phyloP scores from a whole-genome alignment of 2,888 invertebrate species.

The Dryadula phaetusa region DNA sequence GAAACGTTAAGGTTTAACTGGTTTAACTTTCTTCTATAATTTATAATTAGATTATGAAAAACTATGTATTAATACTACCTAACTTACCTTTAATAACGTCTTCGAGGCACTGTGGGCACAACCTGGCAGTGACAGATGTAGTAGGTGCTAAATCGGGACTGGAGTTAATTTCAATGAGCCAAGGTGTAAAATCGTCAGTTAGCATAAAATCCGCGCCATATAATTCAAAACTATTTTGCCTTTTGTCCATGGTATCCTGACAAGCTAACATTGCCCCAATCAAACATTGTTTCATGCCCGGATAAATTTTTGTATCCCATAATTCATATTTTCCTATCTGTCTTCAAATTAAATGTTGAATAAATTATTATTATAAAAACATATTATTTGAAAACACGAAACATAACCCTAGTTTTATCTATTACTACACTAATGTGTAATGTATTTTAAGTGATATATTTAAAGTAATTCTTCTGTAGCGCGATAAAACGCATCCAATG shows the following conservation, averaged over 20 bases:
- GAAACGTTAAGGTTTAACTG: not conserved
- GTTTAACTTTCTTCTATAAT: not conserved
- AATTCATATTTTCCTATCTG: conserved; percentile 89
- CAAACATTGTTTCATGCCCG: conserved; percentile 92
- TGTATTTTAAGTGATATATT: not conserved
- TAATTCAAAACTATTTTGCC: conserved; percentile 93
- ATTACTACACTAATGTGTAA: not conserved
- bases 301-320: conserved; percentile 94
- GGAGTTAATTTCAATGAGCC: conserved; percentile 97
- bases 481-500: not conserved
- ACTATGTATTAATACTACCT: not conserved
- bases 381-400: too few species aligned
- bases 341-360: conserved; percentile 73
- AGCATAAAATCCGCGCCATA: conserved; percentile 98
- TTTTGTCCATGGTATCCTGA: conserved; percentile 92
- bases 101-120: conserved; percentile 94
- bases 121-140: conserved; percentile 93
- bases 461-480: not conserved
- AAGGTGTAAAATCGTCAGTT: conserved; percentile 93
- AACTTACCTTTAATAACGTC: conserved; percentile 97
- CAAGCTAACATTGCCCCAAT: conserved; percentile 93
- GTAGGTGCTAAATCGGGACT: conserved; percentile 96
- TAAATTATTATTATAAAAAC: conserved; percentile 41
- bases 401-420: not conserved
- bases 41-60: not conserved